Base-by-base conservation (phyloP, 2,113 vertebrate species). In the Perca flavescens region DNA sequence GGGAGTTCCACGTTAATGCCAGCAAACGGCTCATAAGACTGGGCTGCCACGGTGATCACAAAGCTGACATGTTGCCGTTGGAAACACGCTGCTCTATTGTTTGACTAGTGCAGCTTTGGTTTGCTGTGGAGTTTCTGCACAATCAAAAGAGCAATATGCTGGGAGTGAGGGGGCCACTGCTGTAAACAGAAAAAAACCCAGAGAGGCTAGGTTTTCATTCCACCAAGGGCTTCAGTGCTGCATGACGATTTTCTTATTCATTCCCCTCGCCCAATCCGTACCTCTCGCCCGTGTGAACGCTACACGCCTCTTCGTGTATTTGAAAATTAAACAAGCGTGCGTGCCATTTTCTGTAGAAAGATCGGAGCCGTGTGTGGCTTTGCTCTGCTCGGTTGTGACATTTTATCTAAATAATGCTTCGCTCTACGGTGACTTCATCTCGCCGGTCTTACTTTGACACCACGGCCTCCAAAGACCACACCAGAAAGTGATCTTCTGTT, bases 81-180 rank as follows among this genome's bases (percentile, higher is more conserved):
- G 71, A 65, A 22, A 34, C 64, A 74, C 6, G 70, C 28, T 12
- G 17, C 53, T 75, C 78, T 58, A 58, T 25, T 66, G 76, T 83
- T 70, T 76, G 63, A 81, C 53, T 15, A 53, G 86, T 43, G 3
- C 8, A 36, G 68, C 25, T 53, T 5, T 21, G 71, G 75, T 73
- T 85, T 80, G 82, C 74, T 25, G 68, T 16, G 74, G 78, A 52
- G 79, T 73, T 52, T 61, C 67, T 61, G 57, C 53, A 61, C 46
- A 22, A 61, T 49, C 61, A 60, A 64, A 22, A 0, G 7, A 49
- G 56, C 14, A 43, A 70, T 19, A 65, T 53, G 46, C n/a, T 12
- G 7, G 6, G 67, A 77, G 69, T 0, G 28, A 50, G 36, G 73
- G 53, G 31, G 73, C 65, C 31, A 31, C 31, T 31, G 3, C 3